phyloP scores from a whole-genome alignment of 2,797 vertebrate species.

The Xenentodon cancila region DNA sequence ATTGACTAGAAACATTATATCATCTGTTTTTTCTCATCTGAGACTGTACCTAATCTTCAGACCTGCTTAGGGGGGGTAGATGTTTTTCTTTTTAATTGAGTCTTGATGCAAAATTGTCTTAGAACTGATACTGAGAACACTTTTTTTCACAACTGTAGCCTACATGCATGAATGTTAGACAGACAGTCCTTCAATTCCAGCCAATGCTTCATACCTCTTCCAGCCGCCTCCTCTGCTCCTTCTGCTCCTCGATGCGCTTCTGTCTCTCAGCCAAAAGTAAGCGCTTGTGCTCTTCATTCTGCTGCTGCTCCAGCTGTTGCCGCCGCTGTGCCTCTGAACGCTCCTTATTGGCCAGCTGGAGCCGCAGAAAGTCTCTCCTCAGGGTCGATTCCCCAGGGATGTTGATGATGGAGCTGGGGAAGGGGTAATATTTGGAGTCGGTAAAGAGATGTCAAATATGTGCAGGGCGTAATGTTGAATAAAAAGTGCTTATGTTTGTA shows the following conservation, averaged over 20 bases:
- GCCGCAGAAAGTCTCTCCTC: slow-evolving; percentile 92
- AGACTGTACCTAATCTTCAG: too few relatives aligned
- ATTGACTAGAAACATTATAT: too few relatives aligned
- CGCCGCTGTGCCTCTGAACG: slow-evolving; percentile 90
- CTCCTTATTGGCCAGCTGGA: slow-evolving; percentile 95
- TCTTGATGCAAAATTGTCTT: too few relatives aligned
- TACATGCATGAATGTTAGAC: too few relatives aligned
- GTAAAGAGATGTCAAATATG: background rate
- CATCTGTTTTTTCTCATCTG: too few relatives aligned
- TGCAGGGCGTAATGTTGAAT: background rate
- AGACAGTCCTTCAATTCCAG: background rate
- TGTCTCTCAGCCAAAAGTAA: slow-evolving; percentile 93
- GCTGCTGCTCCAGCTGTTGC: slow-evolving; percentile 94
- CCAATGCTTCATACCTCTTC: slow-evolving; percentile 85
- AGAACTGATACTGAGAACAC: too few relatives aligned
- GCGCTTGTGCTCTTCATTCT: slow-evolving; percentile 95
- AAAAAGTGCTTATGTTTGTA: background rate
- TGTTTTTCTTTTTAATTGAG: too few relatives aligned
- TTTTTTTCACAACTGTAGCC: too few relatives aligned
- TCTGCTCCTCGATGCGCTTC: slow-evolving; percentile 97
- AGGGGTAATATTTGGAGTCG: background rate
- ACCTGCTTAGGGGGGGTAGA: too few relatives aligned
- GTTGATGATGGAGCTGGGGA: slow-evolving; percentile 91
- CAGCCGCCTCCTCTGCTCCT: slow-evolving; percentile 90
- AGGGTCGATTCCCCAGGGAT: slow-evolving; percentile 93